A percentile compares a stretch with the other conserved stretches of the same genome.
Evolutionary conservation across 2,888 invertebrate genomes (phyloP).

Genomic region (Troides helena): DNA sequence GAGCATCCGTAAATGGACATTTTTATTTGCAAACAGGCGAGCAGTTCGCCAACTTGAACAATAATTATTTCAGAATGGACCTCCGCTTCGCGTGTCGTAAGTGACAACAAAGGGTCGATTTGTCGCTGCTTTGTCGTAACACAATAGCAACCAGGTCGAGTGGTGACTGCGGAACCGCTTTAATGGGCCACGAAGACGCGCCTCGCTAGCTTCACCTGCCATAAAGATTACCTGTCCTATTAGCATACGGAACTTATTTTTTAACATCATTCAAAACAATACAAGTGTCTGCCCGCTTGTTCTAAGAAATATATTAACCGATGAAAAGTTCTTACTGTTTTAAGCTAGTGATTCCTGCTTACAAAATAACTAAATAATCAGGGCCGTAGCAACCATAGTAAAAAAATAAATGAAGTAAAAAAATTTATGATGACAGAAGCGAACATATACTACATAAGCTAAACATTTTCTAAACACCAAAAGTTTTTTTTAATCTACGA

Average conservation of each 20-base stretch:
- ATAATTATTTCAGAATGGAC: slow-evolving; percentile 28
- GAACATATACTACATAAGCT: not conserved
- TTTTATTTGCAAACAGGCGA: not conserved
- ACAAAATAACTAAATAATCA: too few species aligned
- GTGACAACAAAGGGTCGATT: slow-evolving; percentile 58
- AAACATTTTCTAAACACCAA: too few species aligned
- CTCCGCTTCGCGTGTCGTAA: slow-evolving; percentile 33
- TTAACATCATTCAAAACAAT: slow-evolving; percentile 24
- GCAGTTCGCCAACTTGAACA: slow-evolving; percentile 26
- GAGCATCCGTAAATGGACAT: not conserved
- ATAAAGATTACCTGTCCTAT: slow-evolving; percentile 26
- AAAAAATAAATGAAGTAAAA: not conserved
- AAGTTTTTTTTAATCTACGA: too few species aligned
- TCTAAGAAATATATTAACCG: slow-evolving; percentile 8
- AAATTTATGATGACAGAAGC: not conserved
- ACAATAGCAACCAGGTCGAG: slow-evolving; percentile 61
- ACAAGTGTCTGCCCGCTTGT: slow-evolving; percentile 14
- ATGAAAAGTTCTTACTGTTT: not conserved
- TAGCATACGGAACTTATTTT: slow-evolving; percentile 29
- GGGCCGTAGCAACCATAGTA: not conserved
- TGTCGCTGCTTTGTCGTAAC: slow-evolving; percentile 55
- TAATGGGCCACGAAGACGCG: slow-evolving; percentile 47
- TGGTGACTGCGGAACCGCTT: slow-evolving; percentile 42
- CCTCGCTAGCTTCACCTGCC: slow-evolving; percentile 25
- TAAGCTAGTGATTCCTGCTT: not conserved